These are phyloP conservation scores for Orussus abietinus DNA, from an alignment of 1,140 invertebrate species.

Conservation along the genomic window DNA sequence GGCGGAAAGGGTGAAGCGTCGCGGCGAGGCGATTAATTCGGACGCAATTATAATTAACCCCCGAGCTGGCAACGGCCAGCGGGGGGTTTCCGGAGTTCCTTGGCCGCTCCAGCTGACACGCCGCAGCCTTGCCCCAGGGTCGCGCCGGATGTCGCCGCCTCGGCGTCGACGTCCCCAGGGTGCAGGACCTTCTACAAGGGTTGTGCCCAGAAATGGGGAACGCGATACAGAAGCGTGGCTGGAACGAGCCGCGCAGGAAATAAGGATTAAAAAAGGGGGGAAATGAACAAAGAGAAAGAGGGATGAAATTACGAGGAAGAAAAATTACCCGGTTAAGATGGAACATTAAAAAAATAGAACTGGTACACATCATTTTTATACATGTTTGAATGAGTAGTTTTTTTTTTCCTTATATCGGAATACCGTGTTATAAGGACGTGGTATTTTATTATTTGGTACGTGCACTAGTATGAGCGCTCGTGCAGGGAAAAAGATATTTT, in stretches of 20 bases:
- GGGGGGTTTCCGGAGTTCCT: constrained; percentile 13
- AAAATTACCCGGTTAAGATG: neutral
- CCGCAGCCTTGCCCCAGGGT: constrained; percentile 14
- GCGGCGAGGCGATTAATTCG: constrained; percentile 22
- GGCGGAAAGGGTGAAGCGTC: constrained; percentile 20
- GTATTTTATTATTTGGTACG: too few relatives aligned
- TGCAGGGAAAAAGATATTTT: too few relatives aligned
- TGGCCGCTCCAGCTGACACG: constrained; percentile 9
- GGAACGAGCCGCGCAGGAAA: neutral
- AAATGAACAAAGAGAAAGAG: neutral
- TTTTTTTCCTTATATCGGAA: too few relatives aligned
- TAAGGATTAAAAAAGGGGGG: neutral
- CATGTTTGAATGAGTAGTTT: too few relatives aligned
- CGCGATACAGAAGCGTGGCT: too few relatives aligned
- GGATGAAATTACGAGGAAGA: neutral
- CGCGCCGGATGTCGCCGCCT: neutral
- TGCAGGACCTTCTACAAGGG: too few relatives aligned
- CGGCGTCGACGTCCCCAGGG: constrained; percentile 18
- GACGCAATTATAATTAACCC: constrained; percentile 28
- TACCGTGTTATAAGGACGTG: too few relatives aligned
- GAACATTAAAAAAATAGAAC: too few relatives aligned
- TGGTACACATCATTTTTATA: too few relatives aligned
- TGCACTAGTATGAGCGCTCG: too few relatives aligned
- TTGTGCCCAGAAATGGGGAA: too few relatives aligned
- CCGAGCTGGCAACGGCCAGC: constrained; percentile 19